Base-by-base conservation (phyloP, 1,140 invertebrate species). In the Sycophila sp. region DNA sequence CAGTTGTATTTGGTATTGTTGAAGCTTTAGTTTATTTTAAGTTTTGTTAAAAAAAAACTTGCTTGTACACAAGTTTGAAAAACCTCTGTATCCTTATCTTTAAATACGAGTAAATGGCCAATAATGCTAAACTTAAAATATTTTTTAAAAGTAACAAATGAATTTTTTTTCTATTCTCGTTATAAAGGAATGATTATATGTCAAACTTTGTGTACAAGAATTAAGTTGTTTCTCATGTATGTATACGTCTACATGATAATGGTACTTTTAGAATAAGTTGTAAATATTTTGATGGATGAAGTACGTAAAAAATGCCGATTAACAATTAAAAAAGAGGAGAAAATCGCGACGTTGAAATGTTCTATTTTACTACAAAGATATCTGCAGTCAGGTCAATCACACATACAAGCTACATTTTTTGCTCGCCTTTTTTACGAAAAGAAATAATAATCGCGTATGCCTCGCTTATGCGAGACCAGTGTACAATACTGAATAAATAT, bases 401-500 rank as follows among this genome's bases (percentile, higher is more conserved):
- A 24, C 36, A 38, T 36, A 62, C 28, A 45, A 56, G 68, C 26
- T 55, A 45, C 49, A 70, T 62, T 51, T 64, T 64, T 64, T 26
- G 40, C 60, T 58, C 36, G 22, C 40, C 49, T 49, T 70, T 70
- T 64, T 58, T 42, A 45, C 19, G 15, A 45, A 62, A 56, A 28
- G 17, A 24, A 42, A 60, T 28, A 62, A 60, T 15, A 45, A 60
- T 55, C 15, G 19, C 22, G 58, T n/a, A 45, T 42, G 49, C 36
- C 26, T 51, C 40, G 55, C 30, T 1, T 30, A 56, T 55, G 5
- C 17, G 32, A 64, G 42, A 19, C 2, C n/a, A 47, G 30, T 70
- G 68, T 70, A 70, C 51, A 64, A 64, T 70, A 70, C 47, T 60
- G 40, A 70, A 70, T 70, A 70, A 70, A 70, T 64, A 70, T 63